phyloP scores from a whole-genome alignment of 64 coral and sea anemone genomes.

The Catalaphyllia jardinei region DNA sequence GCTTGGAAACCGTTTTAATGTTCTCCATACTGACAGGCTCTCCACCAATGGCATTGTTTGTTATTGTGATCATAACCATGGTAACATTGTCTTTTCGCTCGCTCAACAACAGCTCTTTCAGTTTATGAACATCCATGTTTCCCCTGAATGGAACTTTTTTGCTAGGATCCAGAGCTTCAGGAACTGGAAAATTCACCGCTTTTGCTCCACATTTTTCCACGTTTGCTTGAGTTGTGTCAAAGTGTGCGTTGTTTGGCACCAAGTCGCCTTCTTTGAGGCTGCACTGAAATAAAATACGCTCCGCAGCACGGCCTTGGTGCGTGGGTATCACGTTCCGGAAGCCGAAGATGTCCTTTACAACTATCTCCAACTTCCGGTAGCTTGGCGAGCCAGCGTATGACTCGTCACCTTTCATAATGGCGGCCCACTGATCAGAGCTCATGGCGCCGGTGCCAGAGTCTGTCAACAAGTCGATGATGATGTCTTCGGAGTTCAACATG shows the following conservation, averaged over 20 bases:
- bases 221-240: constrained; percentile 72
- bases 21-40: constrained; percentile 69
- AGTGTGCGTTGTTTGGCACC: constrained; percentile 63
- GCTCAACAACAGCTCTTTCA: constrained; percentile 41
- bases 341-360: constrained; percentile 66
- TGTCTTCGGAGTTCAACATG: constrained; percentile 54
- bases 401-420: constrained; percentile 67
- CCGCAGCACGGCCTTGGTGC: constrained; percentile 81
- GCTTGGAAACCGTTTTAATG: constrained; percentile 66
- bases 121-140: constrained; percentile 46
- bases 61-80: constrained; percentile 61
- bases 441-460: constrained; percentile 73
- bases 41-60: constrained; percentile 69
- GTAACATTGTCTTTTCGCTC: constrained; percentile 6
- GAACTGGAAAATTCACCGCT: constrained; percentile 40
- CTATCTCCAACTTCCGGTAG: constrained; percentile 56
- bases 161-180: constrained; percentile 20
- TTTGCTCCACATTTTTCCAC: constrained; percentile 43
- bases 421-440: constrained; percentile 67
- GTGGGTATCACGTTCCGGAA: constrained; percentile 70
- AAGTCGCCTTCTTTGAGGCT: constrained; percentile 17
- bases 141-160: constrained; percentile 43
- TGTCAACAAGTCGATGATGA: constrained; percentile 63
- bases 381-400: constrained; percentile 69
- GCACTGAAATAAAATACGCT: constrained; percentile 62